Conservation (phyloP, 1,140 invertebrate species). For the Wiebesia pumilae region DNA sequence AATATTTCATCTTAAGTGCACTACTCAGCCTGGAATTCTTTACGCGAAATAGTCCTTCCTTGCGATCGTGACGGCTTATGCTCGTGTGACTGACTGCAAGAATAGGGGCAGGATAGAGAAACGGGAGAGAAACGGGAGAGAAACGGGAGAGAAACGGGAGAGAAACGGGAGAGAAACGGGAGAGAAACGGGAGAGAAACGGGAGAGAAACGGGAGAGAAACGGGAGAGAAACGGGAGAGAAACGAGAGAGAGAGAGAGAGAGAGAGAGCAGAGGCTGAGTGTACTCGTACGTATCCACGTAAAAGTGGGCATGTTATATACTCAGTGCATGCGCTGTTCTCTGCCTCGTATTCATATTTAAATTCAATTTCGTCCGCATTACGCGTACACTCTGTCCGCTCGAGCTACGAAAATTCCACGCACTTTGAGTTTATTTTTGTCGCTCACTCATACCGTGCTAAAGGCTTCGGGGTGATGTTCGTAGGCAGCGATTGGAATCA, state of each 20-base stretch:
- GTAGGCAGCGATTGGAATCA: background rate
- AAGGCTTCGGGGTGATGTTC: background rate
- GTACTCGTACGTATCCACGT: slow-evolving; percentile 44
- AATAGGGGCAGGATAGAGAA: background rate
- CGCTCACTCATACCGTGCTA: background rate
- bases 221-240: too few species aligned
- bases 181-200: too few species aligned
- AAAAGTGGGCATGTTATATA: slow-evolving; percentile 42
- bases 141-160: too few species aligned
- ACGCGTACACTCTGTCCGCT: slow-evolving; percentile 8
- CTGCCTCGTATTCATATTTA: slow-evolving; percentile 59
- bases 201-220: too few species aligned
- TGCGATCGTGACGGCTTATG: background rate
- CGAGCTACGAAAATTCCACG: slow-evolving; percentile 26
- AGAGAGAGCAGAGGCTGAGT: too few species aligned
- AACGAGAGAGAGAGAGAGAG: too few species aligned
- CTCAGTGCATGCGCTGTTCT: slow-evolving; percentile 31
- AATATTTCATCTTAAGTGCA: slow-evolving; percentile 9
- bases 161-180: too few species aligned
- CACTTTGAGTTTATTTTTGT: slow-evolving; percentile 20
- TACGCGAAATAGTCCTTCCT: slow-evolving; percentile 1
- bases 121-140: background rate
- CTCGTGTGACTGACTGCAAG: background rate
- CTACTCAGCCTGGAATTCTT: background rate
- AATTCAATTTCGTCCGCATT: slow-evolving; percentile 62